These are phyloP conservation scores for Limnephilus auricula DNA, from an alignment of 2,888 invertebrate species.

Conservation along the genomic window DNA sequence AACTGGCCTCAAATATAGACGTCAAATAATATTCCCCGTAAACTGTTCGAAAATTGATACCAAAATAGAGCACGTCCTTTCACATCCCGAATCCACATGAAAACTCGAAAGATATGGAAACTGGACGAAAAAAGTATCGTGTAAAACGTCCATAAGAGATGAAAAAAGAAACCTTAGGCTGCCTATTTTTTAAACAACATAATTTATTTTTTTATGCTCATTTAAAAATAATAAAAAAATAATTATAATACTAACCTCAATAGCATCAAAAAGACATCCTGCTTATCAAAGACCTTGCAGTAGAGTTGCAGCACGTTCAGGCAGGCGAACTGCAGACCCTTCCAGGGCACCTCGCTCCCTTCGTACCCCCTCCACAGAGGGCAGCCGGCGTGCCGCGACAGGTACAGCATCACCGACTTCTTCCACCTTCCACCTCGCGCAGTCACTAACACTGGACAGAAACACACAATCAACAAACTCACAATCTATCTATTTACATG, in stretches of 20 bases:
- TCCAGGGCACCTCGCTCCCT: conserved; percentile 83
- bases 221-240: no score
- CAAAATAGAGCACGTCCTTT: no score
- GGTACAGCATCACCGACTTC: conserved; percentile 76
- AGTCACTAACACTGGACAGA: background rate
- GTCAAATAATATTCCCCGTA: no score
- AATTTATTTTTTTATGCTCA: no score
- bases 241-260: conserved; percentile 79
- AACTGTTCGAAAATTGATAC: no score
- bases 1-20: no score
- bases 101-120: no score
- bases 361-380: conserved; percentile 77
- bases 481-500: background rate
- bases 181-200: no score
- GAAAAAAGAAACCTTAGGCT: no score
- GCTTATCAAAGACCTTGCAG: conserved; percentile 91
- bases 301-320: conserved; percentile 90
- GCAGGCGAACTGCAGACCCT: conserved; percentile 90
- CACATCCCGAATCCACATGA: no score
- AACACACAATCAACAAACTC: background rate
- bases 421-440: background rate
- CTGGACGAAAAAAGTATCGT: no score
- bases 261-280: conserved; percentile 87
- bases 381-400: conserved; percentile 81
- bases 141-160: no score